Evolutionary conservation across 2,888 invertebrate species (phyloP).

Genomic region (Antheraea yamamai): DNA sequence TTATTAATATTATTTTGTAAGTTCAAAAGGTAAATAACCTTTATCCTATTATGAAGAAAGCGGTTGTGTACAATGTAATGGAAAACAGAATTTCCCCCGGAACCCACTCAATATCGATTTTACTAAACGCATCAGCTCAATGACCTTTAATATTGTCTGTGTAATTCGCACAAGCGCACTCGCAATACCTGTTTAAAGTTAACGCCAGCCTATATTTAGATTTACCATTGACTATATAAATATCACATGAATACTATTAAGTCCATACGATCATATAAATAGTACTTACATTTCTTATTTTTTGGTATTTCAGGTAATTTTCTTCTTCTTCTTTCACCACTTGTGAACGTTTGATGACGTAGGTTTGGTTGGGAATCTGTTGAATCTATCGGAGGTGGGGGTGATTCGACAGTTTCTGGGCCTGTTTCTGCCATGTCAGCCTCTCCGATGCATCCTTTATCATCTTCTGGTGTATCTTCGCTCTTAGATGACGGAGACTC

Average conservation of each 20-base stretch:
- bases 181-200: slow-evolving; percentile 31
- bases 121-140: slow-evolving; percentile 1
- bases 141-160: not conserved
- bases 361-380: slow-evolving; percentile 61
- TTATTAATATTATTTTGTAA: not conserved
- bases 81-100: no score
- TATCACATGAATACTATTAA: slow-evolving; percentile 12
- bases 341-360: slow-evolving; percentile 65
- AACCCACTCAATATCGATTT: not conserved
- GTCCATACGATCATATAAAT: slow-evolving; percentile 21
- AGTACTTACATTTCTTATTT: slow-evolving; percentile 89
- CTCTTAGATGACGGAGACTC: slow-evolving; percentile 91
- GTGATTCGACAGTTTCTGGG: slow-evolving; percentile 47
- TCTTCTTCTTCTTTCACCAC: slow-evolving; percentile 87
- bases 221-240: slow-evolving; percentile 22
- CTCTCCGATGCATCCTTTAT: slow-evolving; percentile 82
- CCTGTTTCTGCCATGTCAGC: slow-evolving; percentile 56
- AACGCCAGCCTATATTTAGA: slow-evolving; percentile 29
- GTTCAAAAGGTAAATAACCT: not conserved
- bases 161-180: slow-evolving; percentile 42
- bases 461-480: slow-evolving; percentile 85
- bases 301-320: slow-evolving; percentile 95
- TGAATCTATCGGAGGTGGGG: slow-evolving; percentile 56
- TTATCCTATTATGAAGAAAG: no score
- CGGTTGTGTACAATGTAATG: no score